A percentile compares a stretch with the other conserved stretches of the same genome.
Conservation (phyloP, 2,113 vertebrate species). For the Clupea harengus region DNA sequence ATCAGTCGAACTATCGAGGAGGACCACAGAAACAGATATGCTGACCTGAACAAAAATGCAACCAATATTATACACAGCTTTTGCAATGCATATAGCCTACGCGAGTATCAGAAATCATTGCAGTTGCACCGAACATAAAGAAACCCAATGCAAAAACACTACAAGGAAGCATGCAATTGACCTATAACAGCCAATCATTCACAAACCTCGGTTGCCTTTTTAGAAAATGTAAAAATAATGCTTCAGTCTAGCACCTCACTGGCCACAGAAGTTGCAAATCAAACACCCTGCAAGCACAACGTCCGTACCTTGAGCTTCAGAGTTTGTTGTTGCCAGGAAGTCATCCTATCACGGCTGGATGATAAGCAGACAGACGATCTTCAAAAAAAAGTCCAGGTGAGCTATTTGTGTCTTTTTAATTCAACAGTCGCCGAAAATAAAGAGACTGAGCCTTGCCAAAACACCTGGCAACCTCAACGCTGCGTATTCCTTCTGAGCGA, state of each 20-base stretch:
- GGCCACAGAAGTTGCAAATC: neutral
- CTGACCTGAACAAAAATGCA: no score
- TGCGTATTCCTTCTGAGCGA: neutral
- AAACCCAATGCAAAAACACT: neutral
- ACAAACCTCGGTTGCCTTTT: neutral
- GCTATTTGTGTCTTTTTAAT: neutral
- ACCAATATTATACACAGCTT: neutral
- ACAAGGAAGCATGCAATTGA: neutral
- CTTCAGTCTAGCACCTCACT: neutral
- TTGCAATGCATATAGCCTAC: neutral
- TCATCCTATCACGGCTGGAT: neutral
- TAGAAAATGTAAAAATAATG: neutral
- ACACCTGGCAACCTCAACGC: neutral
- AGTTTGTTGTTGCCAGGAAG: neutral
- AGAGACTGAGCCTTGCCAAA: neutral
- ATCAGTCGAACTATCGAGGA: neutral
- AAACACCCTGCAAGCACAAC: neutral
- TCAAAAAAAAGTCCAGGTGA: neutral
- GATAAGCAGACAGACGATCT: neutral
- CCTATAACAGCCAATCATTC: neutral
- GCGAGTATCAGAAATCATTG: neutral
- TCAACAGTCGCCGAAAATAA: neutral
- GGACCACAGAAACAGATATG: neutral
- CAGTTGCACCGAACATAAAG: neutral
- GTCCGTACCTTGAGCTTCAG: constrained; percentile 5